Conservation (phyloP, 2,797 vertebrate genomes). For the Platyrinchus mystaceus region DNA sequence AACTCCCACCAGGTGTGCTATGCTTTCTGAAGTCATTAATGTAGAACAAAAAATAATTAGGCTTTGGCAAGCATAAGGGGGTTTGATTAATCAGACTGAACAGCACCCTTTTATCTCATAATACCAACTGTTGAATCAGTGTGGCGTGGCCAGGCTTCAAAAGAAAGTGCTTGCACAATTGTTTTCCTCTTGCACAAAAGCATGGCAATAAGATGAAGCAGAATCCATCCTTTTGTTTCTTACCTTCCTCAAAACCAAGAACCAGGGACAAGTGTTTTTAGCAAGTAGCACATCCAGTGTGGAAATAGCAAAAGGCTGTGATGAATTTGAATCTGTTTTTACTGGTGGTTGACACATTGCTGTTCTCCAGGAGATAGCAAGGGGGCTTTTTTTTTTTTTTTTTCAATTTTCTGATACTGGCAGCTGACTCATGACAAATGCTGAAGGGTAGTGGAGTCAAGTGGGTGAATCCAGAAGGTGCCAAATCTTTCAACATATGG, state of each 20-base stretch:
- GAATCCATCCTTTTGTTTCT: neutral
- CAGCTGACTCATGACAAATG: neutral
- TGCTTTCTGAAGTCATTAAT: constrained; percentile 66
- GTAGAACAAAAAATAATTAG: constrained; percentile 68
- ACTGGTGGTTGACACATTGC: neutral
- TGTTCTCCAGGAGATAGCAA: neutral
- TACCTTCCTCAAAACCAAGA: neutral
- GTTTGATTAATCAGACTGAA: constrained; percentile 61
- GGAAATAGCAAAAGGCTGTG: neutral
- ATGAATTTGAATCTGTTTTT: neutral
- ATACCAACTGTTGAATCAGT: constrained; percentile 26
- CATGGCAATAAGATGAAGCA: neutral
- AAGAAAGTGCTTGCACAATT: neutral
- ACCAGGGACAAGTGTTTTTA: neutral
- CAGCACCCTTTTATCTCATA: constrained; percentile 43
- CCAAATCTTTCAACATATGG: neutral
- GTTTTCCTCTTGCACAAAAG: neutral
- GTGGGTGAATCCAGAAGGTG: neutral
- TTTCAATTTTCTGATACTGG: neutral
- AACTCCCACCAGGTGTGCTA: constrained; percentile 56
- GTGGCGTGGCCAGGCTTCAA: neutral
- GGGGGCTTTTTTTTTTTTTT: neutral
- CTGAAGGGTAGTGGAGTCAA: neutral
- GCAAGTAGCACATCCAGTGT: neutral
- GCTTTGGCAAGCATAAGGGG: constrained; percentile 52